A percentile compares a stretch with the other conserved stretches of the same genome.
Conservation (phyloP, 2,888 invertebrate genomes). For the Conistra vaccinii region DNA sequence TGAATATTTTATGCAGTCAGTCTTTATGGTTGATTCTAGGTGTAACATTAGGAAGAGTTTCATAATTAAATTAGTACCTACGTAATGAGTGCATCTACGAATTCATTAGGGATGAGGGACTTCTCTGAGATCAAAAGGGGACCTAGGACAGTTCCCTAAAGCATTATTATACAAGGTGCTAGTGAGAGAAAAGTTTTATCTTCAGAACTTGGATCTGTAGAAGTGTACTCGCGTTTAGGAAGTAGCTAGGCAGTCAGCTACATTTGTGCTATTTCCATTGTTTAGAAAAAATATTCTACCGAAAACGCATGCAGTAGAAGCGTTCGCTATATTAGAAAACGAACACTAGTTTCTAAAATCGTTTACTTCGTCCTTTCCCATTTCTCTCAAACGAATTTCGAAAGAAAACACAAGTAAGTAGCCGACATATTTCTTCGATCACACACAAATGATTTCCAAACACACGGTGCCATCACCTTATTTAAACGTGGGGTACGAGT, state of each 20-base stretch:
- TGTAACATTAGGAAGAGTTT: conserved; percentile 9
- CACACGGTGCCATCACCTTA: conserved; percentile 19
- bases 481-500: conserved; percentile 40
- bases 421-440: conserved; percentile 15
- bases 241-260: background rate
- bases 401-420: conserved; percentile 15
- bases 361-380: background rate
- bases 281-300: background rate
- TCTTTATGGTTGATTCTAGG: conserved; percentile 34
- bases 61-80: conserved; percentile 1
- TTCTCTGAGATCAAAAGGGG: conserved; percentile 1
- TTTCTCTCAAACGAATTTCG: background rate
- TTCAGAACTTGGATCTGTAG: background rate
- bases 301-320: background rate
- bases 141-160: background rate
- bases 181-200: background rate
- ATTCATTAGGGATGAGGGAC: background rate
- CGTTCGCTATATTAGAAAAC: background rate
- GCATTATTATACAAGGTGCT: background rate
- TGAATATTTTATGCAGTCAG: conserved; percentile 18
- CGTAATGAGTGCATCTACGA: conserved; percentile 1
- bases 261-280: background rate
- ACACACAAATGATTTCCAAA: conserved; percentile 36
- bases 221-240: background rate
- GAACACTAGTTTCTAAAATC: background rate